These are phyloP conservation scores for Squalus acanthias DNA, from an alignment of 2,797 vertebrate genomes.

Conservation along the genomic window DNA sequence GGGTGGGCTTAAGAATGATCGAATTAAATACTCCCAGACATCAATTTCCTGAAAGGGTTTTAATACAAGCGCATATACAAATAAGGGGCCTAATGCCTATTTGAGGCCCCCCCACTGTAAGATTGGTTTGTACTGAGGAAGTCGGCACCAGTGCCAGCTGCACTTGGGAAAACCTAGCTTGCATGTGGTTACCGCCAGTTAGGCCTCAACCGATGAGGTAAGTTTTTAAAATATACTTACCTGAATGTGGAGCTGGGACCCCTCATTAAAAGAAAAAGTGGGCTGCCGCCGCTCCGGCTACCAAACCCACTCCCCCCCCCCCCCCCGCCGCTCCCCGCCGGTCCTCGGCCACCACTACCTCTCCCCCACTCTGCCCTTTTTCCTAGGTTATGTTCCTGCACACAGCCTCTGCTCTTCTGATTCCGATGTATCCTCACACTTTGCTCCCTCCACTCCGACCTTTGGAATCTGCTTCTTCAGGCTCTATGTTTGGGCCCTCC, in stretches of 20 bases:
- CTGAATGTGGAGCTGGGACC: background rate
- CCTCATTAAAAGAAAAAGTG: background rate
- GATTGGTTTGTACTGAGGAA: background rate
- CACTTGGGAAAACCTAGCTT: background rate
- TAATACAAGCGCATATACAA: background rate
- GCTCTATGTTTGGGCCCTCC: background rate
- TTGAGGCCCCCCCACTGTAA: no score
- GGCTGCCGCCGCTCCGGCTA: background rate
- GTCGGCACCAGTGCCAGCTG: no score
- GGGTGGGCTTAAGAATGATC: background rate
- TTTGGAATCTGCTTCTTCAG: background rate
- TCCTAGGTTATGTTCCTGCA: background rate
- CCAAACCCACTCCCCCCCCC: background rate
- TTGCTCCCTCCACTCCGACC: background rate
- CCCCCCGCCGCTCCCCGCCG: background rate
- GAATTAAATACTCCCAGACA: background rate
- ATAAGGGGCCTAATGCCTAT: background rate
- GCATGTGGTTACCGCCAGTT: background rate
- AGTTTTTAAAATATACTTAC: background rate
- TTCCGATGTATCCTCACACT: background rate
- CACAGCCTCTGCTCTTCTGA: background rate
- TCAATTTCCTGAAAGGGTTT: background rate
- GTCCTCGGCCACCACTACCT: background rate
- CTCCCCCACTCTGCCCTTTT: background rate
- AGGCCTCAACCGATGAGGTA: background rate